Conservation (phyloP, 2,888 invertebrate genomes). For the Ephialtes manifestator region DNA sequence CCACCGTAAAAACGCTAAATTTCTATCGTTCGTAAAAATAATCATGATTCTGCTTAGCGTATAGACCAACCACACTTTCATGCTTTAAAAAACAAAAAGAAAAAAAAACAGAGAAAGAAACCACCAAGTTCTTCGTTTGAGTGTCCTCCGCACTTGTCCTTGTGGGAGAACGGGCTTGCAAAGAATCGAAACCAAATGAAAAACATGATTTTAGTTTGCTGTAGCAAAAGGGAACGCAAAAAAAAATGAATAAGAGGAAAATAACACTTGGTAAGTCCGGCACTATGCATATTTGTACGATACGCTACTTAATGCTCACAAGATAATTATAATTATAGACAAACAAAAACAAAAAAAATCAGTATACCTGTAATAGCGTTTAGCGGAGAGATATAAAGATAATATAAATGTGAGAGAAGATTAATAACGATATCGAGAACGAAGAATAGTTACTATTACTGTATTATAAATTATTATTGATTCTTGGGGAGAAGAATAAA, state of each 20-base stretch:
- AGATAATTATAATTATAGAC: slow-evolving; percentile 71
- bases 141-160: slow-evolving; percentile 65
- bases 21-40: slow-evolving; percentile 56
- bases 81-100: slow-evolving; percentile 50
- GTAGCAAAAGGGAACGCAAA: slow-evolving; percentile 41
- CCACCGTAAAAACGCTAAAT: slow-evolving; percentile 56
- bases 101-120: slow-evolving; percentile 40
- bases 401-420: slow-evolving; percentile 83
- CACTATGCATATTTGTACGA: slow-evolving; percentile 82
- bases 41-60: slow-evolving; percentile 57
- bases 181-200: slow-evolving; percentile 67
- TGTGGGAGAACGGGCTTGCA: slow-evolving; percentile 52
- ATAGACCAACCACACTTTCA: slow-evolving; percentile 45
- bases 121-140: slow-evolving; percentile 48
- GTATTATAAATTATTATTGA: slow-evolving; percentile 85
- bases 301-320: slow-evolving; percentile 83
- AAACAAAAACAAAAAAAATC: slow-evolving; percentile 71
- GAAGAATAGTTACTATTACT: slow-evolving; percentile 83
- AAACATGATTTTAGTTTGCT: slow-evolving; percentile 69
- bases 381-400: slow-evolving; percentile 80
- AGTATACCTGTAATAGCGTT: slow-evolving; percentile 80
- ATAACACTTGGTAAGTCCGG: slow-evolving; percentile 77
- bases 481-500: slow-evolving; percentile 83
- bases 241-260: slow-evolving; percentile 46
- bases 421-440: slow-evolving; percentile 80